Evolutionary conservation across 2,888 invertebrate genomes (phyloP).

Genomic region (Orthosia cruda): DNA sequence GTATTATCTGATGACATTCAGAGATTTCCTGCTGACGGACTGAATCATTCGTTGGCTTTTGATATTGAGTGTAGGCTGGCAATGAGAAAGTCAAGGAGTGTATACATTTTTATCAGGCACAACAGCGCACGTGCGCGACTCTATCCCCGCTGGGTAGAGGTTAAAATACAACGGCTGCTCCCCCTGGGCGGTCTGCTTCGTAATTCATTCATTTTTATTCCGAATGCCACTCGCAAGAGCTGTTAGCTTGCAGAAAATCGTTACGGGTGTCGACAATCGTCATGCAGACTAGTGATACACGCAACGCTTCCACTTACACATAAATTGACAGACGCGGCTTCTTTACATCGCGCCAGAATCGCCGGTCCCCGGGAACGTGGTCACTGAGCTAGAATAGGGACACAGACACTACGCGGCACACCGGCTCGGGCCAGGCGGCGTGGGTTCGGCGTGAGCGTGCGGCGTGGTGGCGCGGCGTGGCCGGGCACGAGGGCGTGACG

Average conservation of each 20-base stretch:
- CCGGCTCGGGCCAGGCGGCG: conserved; percentile 65
- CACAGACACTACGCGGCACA: conserved; percentile 91
- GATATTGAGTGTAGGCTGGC: conserved; percentile 74
- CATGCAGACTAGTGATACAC: conserved; percentile 82
- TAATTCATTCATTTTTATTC: conserved; percentile 87
- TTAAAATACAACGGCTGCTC: conserved; percentile 82
- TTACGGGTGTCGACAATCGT: conserved; percentile 81
- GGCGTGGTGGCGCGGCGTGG: conserved; percentile 47
- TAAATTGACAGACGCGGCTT: conserved; percentile 88
- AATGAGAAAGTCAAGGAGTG: conserved; percentile 75
- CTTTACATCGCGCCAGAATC: conserved; percentile 92
- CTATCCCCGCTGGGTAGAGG: conserved; percentile 82
- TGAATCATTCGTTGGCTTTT: conserved; percentile 67
- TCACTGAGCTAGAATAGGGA: conserved; percentile 92
- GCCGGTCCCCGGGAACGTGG: conserved; percentile 93
- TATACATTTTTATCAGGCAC: conserved; percentile 79
- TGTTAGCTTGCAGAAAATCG: conserved; percentile 83
- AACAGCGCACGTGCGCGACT: conserved; percentile 87
- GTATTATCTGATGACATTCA: conserved; percentile 50
- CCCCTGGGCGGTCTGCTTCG: conserved; percentile 76
- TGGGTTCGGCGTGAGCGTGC: conserved; percentile 54
- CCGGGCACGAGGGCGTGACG: conserved; percentile 75
- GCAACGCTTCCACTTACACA: conserved; percentile 90
- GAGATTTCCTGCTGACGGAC: conserved; percentile 53
- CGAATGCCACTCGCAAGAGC: conserved; percentile 78